A percentile compares a stretch with the other conserved stretches of the same genome.
These are phyloP conservation scores for Butastur rufipennis DNA, from an alignment of 2,113 vertebrate genomes.

Conservation along the genomic window DNA sequence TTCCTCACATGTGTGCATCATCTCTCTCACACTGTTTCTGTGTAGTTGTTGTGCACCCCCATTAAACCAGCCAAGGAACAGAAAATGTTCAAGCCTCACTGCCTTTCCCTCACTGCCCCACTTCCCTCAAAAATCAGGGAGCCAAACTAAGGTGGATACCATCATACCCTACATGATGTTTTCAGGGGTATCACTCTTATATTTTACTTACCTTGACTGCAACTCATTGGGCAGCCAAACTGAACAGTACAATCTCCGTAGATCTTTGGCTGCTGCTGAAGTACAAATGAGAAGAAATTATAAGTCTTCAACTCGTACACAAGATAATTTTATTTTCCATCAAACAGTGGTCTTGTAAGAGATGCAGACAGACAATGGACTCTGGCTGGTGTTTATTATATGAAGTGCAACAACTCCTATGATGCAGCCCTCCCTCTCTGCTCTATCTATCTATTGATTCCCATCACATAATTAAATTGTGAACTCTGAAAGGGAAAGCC, in stretches of 20 bases:
- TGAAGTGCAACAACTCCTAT: background rate
- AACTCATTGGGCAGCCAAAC: background rate
- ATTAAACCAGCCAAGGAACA: background rate
- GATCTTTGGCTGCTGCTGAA: background rate
- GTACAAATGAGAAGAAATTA: background rate
- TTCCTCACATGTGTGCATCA: background rate
- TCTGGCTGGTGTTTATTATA: background rate
- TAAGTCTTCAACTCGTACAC: background rate
- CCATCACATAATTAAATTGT: conserved; percentile 49
- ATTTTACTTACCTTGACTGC: background rate
- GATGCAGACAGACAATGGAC: background rate
- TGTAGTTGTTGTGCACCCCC: background rate
- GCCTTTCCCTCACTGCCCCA: background rate
- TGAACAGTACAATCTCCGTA: background rate
- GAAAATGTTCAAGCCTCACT: background rate
- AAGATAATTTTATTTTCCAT: background rate
- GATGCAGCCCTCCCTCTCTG: background rate
- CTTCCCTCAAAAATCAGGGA: background rate
- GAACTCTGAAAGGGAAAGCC: conserved; percentile 13
- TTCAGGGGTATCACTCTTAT: background rate
- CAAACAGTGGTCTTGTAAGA: background rate
- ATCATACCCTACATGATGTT: background rate
- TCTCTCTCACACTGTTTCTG: background rate
- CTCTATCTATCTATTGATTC: conserved; percentile 5
- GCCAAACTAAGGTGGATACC: background rate